Evolutionary conservation across 2,888 invertebrate species (phyloP).

Genomic region (Poecilobothrus nobilitatus): DNA sequence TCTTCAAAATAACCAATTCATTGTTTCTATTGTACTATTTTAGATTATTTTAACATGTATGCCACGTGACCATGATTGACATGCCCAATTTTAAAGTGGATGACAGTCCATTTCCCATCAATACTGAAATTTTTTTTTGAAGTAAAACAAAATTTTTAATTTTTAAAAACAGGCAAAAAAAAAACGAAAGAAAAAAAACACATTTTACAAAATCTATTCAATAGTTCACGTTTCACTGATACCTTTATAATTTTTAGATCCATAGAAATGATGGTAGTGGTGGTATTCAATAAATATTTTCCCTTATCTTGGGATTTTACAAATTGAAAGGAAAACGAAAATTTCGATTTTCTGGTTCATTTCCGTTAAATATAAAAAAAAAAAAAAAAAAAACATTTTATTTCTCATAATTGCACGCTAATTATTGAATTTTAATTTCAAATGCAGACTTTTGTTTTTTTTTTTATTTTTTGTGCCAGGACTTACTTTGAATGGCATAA

Average conservation of each 20-base stretch:
- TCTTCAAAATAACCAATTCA: background rate
- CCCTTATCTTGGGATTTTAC: background rate
- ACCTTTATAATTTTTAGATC: background rate
- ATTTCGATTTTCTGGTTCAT: background rate
- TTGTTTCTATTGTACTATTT: background rate
- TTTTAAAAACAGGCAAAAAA: too few relatives aligned
- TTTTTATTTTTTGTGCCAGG: too few relatives aligned
- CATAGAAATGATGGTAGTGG: background rate
- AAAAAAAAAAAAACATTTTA: background rate
- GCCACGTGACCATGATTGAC: constrained; percentile 1
- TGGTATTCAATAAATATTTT: too few relatives aligned
- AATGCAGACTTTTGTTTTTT: too few relatives aligned
- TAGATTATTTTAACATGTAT: background rate
- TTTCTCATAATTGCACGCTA: constrained; percentile 4
- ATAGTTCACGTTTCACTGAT: too few relatives aligned
- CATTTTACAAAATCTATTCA: background rate
- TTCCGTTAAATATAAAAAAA: background rate
- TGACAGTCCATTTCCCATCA: constrained; percentile 1
- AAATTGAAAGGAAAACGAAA: background rate
- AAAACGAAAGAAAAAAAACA: background rate
- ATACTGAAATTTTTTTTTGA: background rate
- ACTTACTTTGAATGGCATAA: too few relatives aligned
- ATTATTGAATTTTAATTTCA: background rate
- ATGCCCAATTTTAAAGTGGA: background rate
- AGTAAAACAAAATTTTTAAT: background rate